Conservation (phyloP, 2,113 vertebrate species). For the Neogobius melanostomus region DNA sequence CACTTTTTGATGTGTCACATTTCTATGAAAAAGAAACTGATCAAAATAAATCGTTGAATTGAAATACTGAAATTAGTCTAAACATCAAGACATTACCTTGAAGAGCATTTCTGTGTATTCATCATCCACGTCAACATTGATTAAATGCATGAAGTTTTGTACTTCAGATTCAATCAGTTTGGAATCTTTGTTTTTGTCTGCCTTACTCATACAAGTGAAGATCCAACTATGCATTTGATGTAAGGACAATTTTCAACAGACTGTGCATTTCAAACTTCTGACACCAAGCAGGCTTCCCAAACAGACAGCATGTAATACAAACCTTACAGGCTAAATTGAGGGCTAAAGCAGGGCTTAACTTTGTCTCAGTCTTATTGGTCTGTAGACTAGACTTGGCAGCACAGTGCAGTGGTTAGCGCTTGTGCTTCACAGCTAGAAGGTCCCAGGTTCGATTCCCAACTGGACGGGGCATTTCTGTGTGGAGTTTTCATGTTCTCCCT, state of each 20-base stretch:
- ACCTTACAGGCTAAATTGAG: too few relatives aligned
- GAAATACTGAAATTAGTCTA: neutral
- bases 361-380: too few relatives aligned
- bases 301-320: too few relatives aligned
- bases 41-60: neutral
- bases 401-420: too few relatives aligned
- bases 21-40: constrained; percentile 67
- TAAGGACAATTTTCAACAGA: constrained; percentile 70
- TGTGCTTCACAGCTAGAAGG: too few relatives aligned
- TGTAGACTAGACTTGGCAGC: too few relatives aligned
- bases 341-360: too few relatives aligned
- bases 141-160: constrained; percentile 86
- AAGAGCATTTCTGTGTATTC: constrained; percentile 86
- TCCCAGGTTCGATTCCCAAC: too few relatives aligned
- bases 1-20: constrained; percentile 87
- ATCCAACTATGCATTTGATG: constrained; percentile 86
- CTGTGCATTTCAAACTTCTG: neutral
- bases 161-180: constrained; percentile 91
- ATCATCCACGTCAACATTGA: constrained; percentile 90
- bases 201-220: constrained; percentile 86
- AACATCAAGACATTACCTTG: constrained; percentile 74
- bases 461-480: too few relatives aligned
- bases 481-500: too few relatives aligned
- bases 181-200: constrained; percentile 91
- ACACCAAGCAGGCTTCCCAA: neutral